Evolutionary conservation across 2,888 invertebrate genomes (phyloP).

Genomic region (Branchinecta sandiegonensis): DNA sequence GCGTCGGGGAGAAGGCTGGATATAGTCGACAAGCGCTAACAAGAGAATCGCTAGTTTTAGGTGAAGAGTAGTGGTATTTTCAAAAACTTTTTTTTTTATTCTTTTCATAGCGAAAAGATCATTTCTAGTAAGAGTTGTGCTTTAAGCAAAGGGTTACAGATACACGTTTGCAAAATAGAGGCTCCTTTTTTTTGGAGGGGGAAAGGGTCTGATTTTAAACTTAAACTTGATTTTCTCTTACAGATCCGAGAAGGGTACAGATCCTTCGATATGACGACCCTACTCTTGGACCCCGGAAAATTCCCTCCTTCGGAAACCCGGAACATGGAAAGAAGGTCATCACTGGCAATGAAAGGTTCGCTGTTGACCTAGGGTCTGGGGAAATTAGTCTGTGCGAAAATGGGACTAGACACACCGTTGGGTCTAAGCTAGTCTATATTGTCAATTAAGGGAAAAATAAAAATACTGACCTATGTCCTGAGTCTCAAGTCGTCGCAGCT

Average conservation of each 20-base stretch:
- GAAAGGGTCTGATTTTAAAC: not conserved
- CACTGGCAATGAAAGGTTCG: conserved; percentile 37
- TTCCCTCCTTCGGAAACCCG: conserved; percentile 54
- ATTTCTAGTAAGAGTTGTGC: no score
- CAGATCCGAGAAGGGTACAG: conserved; percentile 47
- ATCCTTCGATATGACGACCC: conserved; percentile 67
- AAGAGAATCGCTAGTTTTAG: no score
- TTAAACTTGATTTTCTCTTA: conserved; percentile 28
- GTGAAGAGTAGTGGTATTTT: no score
- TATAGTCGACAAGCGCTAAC: no score
- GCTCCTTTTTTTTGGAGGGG: not conserved
- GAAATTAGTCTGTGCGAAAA: conserved; percentile 22
- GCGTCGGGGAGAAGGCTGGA: no score
- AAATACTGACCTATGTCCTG: no score
- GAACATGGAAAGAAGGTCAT: conserved; percentile 46
- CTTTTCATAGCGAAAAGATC: no score
- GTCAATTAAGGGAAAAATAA: not conserved
- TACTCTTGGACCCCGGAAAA: conserved; percentile 52
- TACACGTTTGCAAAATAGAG: no score
- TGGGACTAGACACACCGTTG: conserved; percentile 19
- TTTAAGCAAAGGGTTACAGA: no score
- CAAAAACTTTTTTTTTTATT: no score
- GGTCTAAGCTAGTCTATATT: conserved; percentile 20
- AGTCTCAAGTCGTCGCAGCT: no score
- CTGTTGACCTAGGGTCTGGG: conserved; percentile 29